A percentile compares a stretch with the other conserved stretches of the same genome.
These are phyloP conservation scores for Anoplius nigerrimus DNA, from an alignment of 2,888 invertebrate genomes.

Conservation along the genomic window DNA sequence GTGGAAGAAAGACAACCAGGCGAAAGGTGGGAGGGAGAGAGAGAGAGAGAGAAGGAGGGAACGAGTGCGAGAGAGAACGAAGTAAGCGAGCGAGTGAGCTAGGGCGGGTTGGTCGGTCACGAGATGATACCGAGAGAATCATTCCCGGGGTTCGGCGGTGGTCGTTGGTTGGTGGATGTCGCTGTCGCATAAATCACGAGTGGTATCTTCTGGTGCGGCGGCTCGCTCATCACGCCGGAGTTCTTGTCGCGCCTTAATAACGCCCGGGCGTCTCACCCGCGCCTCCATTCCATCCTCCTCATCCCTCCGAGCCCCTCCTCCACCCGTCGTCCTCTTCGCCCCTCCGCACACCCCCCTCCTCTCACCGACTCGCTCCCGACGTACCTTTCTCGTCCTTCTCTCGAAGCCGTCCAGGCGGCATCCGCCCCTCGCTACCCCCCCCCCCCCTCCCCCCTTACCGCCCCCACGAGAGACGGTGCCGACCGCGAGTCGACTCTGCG, in stretches of 20 bases:
- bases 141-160: constrained; percentile 56
- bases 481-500: constrained; percentile 45
- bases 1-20: not conserved
- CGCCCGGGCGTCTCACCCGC: constrained; percentile 67
- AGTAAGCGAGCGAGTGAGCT: constrained; percentile 2
- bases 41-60: constrained; percentile 13
- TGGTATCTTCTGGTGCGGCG: constrained; percentile 72
- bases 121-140: constrained; percentile 55
- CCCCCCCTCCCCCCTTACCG: constrained; percentile 30
- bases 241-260: constrained; percentile 75
- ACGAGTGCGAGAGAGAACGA: constrained; percentile 13
- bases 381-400: constrained; percentile 33
- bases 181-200: constrained; percentile 74
- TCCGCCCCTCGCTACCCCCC: constrained; percentile 27
- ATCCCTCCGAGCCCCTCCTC: constrained; percentile 45
- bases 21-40: not conserved
- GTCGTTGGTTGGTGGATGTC: constrained; percentile 64
- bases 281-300: constrained; percentile 34
- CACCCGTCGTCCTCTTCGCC: constrained; percentile 29
- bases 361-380: constrained; percentile 12
- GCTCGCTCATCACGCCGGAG: constrained; percentile 73
- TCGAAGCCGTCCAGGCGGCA: constrained; percentile 17
- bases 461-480: constrained; percentile 24
- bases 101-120: constrained; percentile 29
- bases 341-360: constrained; percentile 32